Conservation (phyloP, 2,113 vertebrate species). For the Gulo gulo region DNA sequence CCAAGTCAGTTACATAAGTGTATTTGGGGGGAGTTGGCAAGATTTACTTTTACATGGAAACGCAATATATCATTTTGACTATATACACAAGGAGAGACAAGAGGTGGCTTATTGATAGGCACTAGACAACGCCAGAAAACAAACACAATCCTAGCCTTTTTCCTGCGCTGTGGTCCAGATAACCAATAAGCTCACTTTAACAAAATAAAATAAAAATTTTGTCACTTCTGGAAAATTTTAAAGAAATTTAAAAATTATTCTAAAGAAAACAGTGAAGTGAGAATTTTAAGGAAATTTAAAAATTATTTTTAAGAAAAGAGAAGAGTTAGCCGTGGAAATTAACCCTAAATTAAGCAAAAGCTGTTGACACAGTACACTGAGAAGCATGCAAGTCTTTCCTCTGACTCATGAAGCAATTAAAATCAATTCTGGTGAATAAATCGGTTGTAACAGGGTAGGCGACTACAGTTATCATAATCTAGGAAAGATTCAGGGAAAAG, state of each 20-base stretch:
- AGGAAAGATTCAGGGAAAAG: constrained; percentile 55
- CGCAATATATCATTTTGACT: constrained; percentile 19
- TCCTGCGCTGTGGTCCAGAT: not conserved
- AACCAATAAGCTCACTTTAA: not conserved
- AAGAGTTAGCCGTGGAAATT: constrained; percentile 27
- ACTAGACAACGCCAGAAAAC: not conserved
- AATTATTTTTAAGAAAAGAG: constrained; percentile 21
- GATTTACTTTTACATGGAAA: constrained; percentile 32
- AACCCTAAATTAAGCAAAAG: constrained; percentile 39
- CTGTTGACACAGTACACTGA: constrained; percentile 31
- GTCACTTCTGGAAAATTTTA: not conserved
- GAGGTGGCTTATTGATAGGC: not conserved
- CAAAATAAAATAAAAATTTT: not conserved
- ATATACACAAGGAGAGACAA: not conserved
- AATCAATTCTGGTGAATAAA: constrained; percentile 68
- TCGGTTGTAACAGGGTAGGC: constrained; percentile 33
- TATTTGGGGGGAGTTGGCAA: not conserved
- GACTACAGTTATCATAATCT: constrained; percentile 33
- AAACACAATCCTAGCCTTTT: not conserved
- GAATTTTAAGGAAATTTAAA: constrained; percentile 9
- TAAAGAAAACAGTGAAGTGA: not conserved
- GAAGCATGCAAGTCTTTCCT: constrained; percentile 50
- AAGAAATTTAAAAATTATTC: constrained; percentile 35
- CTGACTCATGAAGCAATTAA: constrained; percentile 76
- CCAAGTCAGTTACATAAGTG: not conserved